Evolutionary conservation across 2,888 invertebrate genomes (phyloP).

Genomic region (Drosophila falleni): DNA sequence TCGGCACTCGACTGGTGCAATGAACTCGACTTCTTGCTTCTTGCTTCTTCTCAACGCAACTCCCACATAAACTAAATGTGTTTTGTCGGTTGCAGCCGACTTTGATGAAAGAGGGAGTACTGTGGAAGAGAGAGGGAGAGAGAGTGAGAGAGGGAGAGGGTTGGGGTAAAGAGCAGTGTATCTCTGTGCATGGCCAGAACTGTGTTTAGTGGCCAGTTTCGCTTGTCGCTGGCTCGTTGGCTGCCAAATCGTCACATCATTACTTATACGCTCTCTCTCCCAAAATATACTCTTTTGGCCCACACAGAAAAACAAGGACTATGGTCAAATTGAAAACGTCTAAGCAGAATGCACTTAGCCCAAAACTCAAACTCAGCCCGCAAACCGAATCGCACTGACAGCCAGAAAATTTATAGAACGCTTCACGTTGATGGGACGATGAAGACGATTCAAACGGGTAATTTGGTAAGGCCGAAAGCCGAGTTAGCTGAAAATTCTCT

Average conservation of each 20-base stretch:
- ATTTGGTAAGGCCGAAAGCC: slow-evolving; percentile 53
- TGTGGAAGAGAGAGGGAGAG: background rate
- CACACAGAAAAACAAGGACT: slow-evolving; percentile 46
- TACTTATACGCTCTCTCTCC: slow-evolving; percentile 63
- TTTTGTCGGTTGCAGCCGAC: slow-evolving; percentile 19
- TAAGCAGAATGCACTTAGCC: slow-evolving; percentile 70
- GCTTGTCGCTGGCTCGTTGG: slow-evolving; percentile 60
- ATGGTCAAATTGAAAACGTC: slow-evolving; percentile 73
- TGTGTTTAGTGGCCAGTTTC: slow-evolving; percentile 48
- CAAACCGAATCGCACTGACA: slow-evolving; percentile 52
- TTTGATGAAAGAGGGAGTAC: slow-evolving; percentile 12
- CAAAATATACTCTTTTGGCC: slow-evolving; percentile 70
- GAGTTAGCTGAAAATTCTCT: slow-evolving; percentile 3
- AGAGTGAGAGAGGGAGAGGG: background rate
- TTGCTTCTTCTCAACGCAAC: slow-evolving; percentile 28
- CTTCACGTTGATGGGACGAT: slow-evolving; percentile 19
- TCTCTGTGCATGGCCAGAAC: slow-evolving; percentile 19
- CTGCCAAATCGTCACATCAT: slow-evolving; percentile 79
- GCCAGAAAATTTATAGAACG: slow-evolving; percentile 67
- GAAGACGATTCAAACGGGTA: slow-evolving; percentile 64
- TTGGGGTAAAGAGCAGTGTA: background rate
- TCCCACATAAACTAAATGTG: slow-evolving; percentile 35
- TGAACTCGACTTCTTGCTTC: background rate
- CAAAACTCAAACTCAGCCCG: slow-evolving; percentile 14
- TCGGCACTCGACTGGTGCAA: slow-evolving; percentile 17